Evolutionary conservation across 2,888 invertebrate species (phyloP).

Genomic region (Zaprionus bogoriensis): DNA sequence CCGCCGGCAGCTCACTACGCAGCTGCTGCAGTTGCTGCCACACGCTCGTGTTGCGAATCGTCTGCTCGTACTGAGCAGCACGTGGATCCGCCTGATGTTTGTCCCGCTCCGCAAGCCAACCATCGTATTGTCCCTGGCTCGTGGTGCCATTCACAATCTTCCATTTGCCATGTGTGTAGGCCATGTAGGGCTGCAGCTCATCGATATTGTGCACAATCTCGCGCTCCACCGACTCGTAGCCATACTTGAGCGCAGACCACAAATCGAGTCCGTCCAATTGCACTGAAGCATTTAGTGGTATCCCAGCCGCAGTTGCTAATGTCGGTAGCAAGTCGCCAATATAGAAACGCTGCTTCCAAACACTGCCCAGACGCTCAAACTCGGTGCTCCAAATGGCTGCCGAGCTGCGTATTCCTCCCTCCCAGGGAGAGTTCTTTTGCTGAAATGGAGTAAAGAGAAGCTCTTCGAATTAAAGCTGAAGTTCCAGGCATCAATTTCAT

Average conservation of each 20-base stretch:
- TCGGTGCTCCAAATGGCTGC: conserved; percentile 90
- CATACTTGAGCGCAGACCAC: conserved; percentile 86
- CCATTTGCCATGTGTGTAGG: conserved; percentile 73
- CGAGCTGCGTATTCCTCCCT: conserved; percentile 91
- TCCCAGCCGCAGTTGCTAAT: conserved; percentile 81
- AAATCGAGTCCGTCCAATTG: conserved; percentile 87
- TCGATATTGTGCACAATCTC: conserved; percentile 90
- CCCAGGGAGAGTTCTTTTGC: conserved; percentile 91
- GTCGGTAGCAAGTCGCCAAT: conserved; percentile 94
- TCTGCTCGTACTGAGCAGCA: conserved; percentile 50
- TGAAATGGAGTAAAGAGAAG: conserved; percentile 61
- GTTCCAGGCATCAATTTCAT: neutral
- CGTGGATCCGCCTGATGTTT: conserved; percentile 56
- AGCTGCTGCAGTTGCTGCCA: conserved; percentile 61
- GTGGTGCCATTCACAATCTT: conserved; percentile 81
- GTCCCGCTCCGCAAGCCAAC: conserved; percentile 56
- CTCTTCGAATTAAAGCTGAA: too few species aligned
- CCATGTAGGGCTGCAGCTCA: conserved; percentile 81
- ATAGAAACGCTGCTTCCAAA: conserved; percentile 88
- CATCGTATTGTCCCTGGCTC: conserved; percentile 58
- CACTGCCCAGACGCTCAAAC: conserved; percentile 84
- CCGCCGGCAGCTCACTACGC: neutral
- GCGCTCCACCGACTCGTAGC: conserved; percentile 83
- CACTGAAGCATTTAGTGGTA: conserved; percentile 69
- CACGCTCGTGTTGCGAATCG: conserved; percentile 60